Evolutionary conservation across 1,140 invertebrate genomes (phyloP).

Genomic region (Heliconius himera): DNA sequence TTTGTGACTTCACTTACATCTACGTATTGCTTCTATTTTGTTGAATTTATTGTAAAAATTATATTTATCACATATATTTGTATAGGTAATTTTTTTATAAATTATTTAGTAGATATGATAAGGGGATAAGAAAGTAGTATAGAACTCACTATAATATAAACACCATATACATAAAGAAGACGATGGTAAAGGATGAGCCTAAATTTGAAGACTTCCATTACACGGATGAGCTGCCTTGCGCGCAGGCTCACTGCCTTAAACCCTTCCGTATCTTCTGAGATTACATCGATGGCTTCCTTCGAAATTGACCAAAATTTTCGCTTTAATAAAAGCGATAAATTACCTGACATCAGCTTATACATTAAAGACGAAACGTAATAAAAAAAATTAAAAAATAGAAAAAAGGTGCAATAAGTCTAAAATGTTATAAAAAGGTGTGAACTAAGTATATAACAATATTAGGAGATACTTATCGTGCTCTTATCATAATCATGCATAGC

Average conservation of each 20-base stretch:
- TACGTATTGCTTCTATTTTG: constrained; percentile 31
- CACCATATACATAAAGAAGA: constrained; percentile 55
- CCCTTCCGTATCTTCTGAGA: constrained; percentile 61
- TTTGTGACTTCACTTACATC: constrained; percentile 47
- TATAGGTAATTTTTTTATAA: too few relatives aligned
- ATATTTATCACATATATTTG: background rate
- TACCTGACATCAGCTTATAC: constrained; percentile 24
- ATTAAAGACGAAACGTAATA: constrained; percentile 37
- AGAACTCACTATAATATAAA: constrained; percentile 51
- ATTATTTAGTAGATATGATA: constrained; percentile 17
- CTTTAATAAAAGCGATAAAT: constrained; percentile 41
- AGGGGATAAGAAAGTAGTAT: constrained; percentile 32
- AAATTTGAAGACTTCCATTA: constrained; percentile 71
- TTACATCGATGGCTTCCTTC: constrained; percentile 56
- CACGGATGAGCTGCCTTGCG: constrained; percentile 69
- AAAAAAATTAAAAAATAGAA: constrained; percentile 26
- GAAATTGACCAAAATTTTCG: constrained; percentile 47
- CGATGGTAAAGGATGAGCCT: constrained; percentile 47
- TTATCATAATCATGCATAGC: constrained; percentile 80
- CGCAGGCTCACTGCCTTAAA: constrained; percentile 64
- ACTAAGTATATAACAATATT: constrained; percentile 54
- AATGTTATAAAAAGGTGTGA: constrained; percentile 57
- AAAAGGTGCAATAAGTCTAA: constrained; percentile 70
- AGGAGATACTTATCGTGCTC: constrained; percentile 72
- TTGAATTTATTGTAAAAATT: background rate